Evolutionary conservation across 2,113 vertebrate species (phyloP).

Genomic region (Pteruthius melanotis): DNA sequence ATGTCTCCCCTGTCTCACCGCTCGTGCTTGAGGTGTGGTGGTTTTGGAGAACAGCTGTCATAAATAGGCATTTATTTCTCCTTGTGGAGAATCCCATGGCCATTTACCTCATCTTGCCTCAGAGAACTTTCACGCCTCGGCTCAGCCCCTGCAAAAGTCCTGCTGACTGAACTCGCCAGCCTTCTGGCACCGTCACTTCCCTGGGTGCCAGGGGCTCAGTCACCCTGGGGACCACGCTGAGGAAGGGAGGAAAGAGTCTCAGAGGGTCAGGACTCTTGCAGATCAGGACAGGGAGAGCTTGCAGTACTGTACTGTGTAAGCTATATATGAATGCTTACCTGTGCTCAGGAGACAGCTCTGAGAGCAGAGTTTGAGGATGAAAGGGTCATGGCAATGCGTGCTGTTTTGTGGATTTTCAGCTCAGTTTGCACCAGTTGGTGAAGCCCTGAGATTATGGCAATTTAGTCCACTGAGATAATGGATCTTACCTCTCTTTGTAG

Average conservation of each 20-base stretch:
- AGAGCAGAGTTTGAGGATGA: neutral
- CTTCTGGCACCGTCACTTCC: neutral
- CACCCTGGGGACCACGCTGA: accelerated
- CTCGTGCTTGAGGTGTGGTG: accelerated
- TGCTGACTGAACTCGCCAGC: accelerated
- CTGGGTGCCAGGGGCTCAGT: neutral
- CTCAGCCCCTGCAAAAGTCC: neutral
- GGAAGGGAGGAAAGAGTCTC: neutral
- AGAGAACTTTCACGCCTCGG: neutral
- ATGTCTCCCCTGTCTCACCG: neutral
- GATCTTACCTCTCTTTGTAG: neutral
- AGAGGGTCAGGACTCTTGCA: neutral
- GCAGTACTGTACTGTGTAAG: neutral
- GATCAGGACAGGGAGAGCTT: neutral
- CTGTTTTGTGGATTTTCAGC: neutral
- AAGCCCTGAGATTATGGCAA: neutral
- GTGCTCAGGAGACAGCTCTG: neutral
- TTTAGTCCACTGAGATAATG: neutral
- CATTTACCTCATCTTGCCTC: neutral
- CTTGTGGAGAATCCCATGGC: neutral
- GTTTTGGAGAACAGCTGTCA: neutral
- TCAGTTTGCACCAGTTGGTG: neutral
- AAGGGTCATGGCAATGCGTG: neutral
- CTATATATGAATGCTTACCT: neutral
- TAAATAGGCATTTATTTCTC: neutral